Base-by-base conservation (phyloP, 2,888 invertebrate genomes). In the Cerastis rubricosa region DNA sequence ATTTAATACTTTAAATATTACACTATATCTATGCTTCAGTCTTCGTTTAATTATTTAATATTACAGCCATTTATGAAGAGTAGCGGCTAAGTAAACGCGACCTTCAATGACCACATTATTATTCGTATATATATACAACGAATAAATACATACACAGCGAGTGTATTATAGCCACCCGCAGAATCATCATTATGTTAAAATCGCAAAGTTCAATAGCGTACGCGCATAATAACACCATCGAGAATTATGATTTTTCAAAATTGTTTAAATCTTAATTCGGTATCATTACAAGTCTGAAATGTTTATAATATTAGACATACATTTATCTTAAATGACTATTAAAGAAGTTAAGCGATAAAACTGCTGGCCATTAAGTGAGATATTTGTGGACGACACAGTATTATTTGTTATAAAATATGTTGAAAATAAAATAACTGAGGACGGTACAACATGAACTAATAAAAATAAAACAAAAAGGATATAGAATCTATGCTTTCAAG, bases 1-100 rank as follows among this genome's bases (percentile, higher is more conserved):
- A 91, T 90, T 92, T 92, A 94, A 94, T 94, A 94, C 94, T 94
- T 95, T 94, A 93, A 94, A 94, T 94, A 95, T 95, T 94, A 96
- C 91, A 93, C 94, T 96, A 96, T 95, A 95, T 92, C 96, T 96
- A 96, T 94, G 91, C 96, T 94, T 96, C 96, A 96, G 96, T 96
- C 96, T 96, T 96, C 94, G 92, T 95, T 95, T 95, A 94, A 94
- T 95, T 95, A 95, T 94, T 94, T 92, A 89, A 91, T 83, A 93
- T 94, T 93, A 95, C 95, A 95, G 95, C 94, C 94, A 94, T 92
- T 91, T 91, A 91, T 92, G 91, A 92, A 93, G 92, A 92, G 90
- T 89, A 89, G 89, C 92, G 91, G 91, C 91, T 90, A 90, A 87
- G 86, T 86, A 79, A 85, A 87, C 87, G 89, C 90, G 91, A 90